Percentiles rank a stretch among this genome's conserved stretches.
Evolutionary conservation across 1,140 invertebrate species (phyloP).

Genomic region (Sarcophaga peregrina): DNA sequence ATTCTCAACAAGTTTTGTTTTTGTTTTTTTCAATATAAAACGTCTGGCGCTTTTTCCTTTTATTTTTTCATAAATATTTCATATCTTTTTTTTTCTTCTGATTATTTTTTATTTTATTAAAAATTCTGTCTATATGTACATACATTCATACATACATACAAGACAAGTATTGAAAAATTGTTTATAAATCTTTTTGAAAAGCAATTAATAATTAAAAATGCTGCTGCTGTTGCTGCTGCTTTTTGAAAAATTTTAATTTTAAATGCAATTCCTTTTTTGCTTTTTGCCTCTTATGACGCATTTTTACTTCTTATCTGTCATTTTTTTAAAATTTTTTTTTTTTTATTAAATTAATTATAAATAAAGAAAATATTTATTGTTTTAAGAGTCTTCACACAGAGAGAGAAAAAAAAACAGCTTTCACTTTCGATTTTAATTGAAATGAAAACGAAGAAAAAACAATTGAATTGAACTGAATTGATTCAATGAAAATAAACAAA

Average conservation of each 20-base stretch:
- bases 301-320: background rate
- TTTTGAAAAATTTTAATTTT: background rate
- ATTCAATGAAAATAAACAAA: background rate
- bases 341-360: background rate
- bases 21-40: background rate
- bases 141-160: no score
- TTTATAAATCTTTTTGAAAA: slow-evolving; percentile 1
- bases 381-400: no score
- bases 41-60: background rate
- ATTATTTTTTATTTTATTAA: no score
- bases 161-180: background rate
- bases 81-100: no score
- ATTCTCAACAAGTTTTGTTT: slow-evolving; percentile 29
- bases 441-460: background rate
- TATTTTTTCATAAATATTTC: no score
- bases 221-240: background rate
- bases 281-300: background rate
- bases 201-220: background rate
- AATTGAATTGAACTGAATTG: no score
- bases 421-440: background rate
- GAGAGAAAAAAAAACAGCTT: background rate
- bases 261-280: background rate
- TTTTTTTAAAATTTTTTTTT: background rate
- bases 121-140: no score
- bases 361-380: background rate